phyloP scores from a whole-genome alignment of 2,113 vertebrate species.

The Grammomys dolichurus region DNA sequence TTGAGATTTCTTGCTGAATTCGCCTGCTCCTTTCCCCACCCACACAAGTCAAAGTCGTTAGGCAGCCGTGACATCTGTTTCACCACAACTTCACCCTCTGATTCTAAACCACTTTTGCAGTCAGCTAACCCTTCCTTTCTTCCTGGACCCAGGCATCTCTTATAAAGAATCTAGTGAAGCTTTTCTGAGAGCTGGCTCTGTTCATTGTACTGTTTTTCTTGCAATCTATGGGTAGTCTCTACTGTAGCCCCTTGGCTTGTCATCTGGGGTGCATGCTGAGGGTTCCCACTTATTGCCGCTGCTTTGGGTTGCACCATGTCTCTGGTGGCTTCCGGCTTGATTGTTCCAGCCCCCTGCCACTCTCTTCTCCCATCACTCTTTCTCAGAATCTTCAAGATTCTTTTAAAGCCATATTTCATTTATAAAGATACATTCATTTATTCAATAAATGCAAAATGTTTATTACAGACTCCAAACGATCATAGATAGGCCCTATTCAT shows the following conservation, averaged over 20 bases:
- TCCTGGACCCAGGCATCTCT: not conserved
- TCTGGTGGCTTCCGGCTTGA: not conserved
- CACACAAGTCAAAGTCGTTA: not conserved
- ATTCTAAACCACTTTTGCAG: not conserved
- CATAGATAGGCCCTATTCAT: not conserved
- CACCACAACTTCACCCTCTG: not conserved
- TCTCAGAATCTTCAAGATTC: not conserved
- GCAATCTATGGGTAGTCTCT: not conserved
- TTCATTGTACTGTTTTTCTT: not conserved
- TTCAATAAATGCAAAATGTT: not conserved
- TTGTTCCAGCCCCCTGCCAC: not conserved
- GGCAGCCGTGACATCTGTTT: not conserved
- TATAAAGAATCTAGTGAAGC: not conserved
- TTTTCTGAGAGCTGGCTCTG: not conserved
- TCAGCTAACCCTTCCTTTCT: not conserved
- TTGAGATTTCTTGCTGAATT: not conserved
- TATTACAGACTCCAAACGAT: not conserved
- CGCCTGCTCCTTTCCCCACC: not conserved
- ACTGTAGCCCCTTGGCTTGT: not conserved
- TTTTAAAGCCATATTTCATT: constrained; percentile 13
- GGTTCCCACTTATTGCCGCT: not conserved
- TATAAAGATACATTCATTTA: not conserved
- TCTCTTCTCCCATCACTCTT: not conserved
- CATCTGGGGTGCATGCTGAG: not conserved
- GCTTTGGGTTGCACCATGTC: not conserved